These are phyloP conservation scores for Lepus americanus DNA, from an alignment of 2,113 vertebrate genomes.

Conservation along the genomic window DNA sequence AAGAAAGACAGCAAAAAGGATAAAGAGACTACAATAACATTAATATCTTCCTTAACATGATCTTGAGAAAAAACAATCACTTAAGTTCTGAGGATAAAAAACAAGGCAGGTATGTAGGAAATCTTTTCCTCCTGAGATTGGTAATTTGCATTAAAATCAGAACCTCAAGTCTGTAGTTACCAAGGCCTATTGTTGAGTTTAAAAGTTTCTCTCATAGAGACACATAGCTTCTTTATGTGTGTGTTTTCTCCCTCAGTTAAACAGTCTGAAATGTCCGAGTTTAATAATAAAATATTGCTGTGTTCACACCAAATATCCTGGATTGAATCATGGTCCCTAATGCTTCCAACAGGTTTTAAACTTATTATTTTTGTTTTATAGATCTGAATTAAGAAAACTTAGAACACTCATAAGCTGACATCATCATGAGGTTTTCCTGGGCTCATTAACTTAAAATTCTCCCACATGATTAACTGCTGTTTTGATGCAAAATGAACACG, in stretches of 20 bases:
- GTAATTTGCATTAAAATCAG: constrained; percentile 10
- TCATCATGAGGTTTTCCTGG: neutral
- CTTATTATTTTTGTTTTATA: constrained; percentile 19
- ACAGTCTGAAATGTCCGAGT: neutral
- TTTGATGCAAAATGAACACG: constrained; percentile 51
- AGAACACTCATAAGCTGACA: neutral
- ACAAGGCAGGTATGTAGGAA: neutral
- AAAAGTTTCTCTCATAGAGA: constrained; percentile 44
- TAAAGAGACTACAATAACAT: constrained; percentile 1
- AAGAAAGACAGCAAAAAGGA: constrained; percentile 38
- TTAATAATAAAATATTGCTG: constrained; percentile 37
- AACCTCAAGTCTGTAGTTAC: constrained; percentile 31
- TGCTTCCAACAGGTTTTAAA: neutral
- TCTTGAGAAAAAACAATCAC: constrained; percentile 54
- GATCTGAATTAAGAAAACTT: constrained; percentile 24
- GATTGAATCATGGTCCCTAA: neutral
- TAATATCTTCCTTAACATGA: constrained; percentile 24
- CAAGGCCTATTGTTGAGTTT: neutral
- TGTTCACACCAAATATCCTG: constrained; percentile 2
- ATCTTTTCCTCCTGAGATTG: neutral
- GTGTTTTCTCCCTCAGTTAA: neutral
- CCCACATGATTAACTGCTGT: neutral
- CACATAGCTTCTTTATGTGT: neutral
- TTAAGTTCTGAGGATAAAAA: constrained; percentile 8
- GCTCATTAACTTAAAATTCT: constrained; percentile 44